Base-by-base conservation (phyloP, 2,888 invertebrate genomes). In the Euplexia lucipara region DNA sequence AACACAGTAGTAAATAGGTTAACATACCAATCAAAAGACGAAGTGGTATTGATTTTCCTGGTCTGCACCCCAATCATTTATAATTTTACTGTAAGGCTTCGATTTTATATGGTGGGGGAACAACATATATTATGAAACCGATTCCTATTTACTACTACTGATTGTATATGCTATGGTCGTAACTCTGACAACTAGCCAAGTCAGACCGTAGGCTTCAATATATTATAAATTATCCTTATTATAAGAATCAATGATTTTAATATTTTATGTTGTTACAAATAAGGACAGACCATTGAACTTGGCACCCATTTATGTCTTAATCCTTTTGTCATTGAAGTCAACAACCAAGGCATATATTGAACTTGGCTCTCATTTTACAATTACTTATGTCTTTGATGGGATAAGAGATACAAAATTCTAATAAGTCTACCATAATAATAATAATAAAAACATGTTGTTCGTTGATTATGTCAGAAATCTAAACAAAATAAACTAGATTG, bases 21-120 rank as follows among this genome's bases (percentile, higher is more conserved):
- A 49, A 58, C 44, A 52, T 60, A 32, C 72, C 48, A 53, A 60
- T 72, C 35, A 60, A 57, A 57, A 61, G 12, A 35, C 42, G 16
- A 39, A 45, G 12, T 56, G 9, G 20, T 73, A 75, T 68, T 52
- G 74, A 76, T 76, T 76, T 69, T 39, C 64, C 48, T 61, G 22
- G 48, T 45, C 74, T 65, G 64, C 57, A 59, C 59, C 58, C 45
- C 34, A 54, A 75, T 61, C 51, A 58, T 57, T 57, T 63, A 61
- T 64, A 68, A 64, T 64, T 67, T 44, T 39, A 71, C 18, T 37
- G 20, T 47, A 18, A 26, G 16, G 41, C 35, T 48, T 73, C 52
- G 26, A 59, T 70, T 48, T 41, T 32, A 57, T 47, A 54, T 35
- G 18, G 49, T 16, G 9, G 39, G 47, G 22, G 9, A 22, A 22